Evolutionary conservation across 2,888 invertebrate genomes (phyloP).

Genomic region (Flexamia atlantica): DNA sequence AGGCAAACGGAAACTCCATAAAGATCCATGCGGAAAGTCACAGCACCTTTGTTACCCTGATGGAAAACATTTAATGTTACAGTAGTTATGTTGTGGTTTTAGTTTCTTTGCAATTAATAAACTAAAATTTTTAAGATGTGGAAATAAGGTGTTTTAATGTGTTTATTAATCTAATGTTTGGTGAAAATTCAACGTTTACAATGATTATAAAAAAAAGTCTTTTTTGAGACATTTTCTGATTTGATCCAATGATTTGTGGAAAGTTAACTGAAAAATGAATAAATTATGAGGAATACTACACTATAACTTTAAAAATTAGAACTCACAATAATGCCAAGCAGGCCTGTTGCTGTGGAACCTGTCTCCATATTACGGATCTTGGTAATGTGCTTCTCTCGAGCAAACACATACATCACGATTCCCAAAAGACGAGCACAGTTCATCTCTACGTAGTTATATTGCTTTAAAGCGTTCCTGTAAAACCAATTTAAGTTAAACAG

Average conservation of each 20-base stretch:
- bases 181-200: too few relatives aligned
- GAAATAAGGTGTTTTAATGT: too few relatives aligned
- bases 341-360: slow-evolving; percentile 50
- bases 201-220: too few relatives aligned
- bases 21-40: slow-evolving; percentile 90
- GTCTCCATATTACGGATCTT: slow-evolving; percentile 60
- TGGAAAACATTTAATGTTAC: not conserved
- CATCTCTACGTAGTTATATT: slow-evolving; percentile 47
- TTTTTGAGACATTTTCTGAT: too few relatives aligned
- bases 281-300: too few relatives aligned
- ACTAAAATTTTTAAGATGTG: too few relatives aligned
- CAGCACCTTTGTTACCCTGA: slow-evolving; percentile 97
- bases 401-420: slow-evolving; percentile 56
- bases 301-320: too few relatives aligned
- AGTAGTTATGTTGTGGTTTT: too few relatives aligned
- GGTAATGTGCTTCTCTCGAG: slow-evolving; percentile 55
- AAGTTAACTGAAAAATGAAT: too few relatives aligned
- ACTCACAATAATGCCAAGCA: slow-evolving; percentile 56
- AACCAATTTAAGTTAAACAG: not conserved
- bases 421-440: slow-evolving; percentile 55
- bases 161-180: too few relatives aligned
- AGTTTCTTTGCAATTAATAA: too few relatives aligned
- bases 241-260: too few relatives aligned
- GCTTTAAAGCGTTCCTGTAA: slow-evolving; percentile 47
- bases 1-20: slow-evolving; percentile 94